Conservation (phyloP, 2,113 vertebrate genomes). For the Zingel zingel region DNA sequence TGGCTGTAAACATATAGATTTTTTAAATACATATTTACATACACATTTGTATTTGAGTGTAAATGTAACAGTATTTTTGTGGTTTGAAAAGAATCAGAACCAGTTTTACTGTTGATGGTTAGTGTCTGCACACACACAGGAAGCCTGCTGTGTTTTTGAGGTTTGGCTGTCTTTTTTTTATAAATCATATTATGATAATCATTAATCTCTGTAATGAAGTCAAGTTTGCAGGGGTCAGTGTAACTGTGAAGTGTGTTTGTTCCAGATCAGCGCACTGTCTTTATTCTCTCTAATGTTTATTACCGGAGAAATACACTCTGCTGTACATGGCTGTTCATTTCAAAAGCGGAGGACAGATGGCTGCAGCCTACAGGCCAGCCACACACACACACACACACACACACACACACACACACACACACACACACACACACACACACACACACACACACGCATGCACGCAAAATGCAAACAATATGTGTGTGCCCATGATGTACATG, state of each 20-base stretch:
- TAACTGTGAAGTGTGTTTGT: conserved; percentile 26
- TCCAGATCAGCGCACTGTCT: conserved; percentile 59
- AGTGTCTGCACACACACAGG: neutral
- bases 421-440: neutral
- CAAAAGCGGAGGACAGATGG: conserved; percentile 59
- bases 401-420: neutral
- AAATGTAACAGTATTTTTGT: neutral
- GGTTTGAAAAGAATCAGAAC: neutral
- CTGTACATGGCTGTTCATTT: conserved; percentile 47
- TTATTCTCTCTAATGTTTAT: conserved; percentile 47
- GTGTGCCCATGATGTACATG: neutral
- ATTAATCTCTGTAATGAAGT: conserved; percentile 3
- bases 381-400: conserved; percentile 7
- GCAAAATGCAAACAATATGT: conserved; percentile 11
- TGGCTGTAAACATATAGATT: neutral
- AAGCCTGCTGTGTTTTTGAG: conserved; percentile 26
- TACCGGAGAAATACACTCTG: conserved; percentile 26
- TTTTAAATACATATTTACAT: neutral
- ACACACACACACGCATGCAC: neutral
- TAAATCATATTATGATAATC: neutral
- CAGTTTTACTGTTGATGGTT: neutral
- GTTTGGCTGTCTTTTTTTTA: neutral
- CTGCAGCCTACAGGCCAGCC: conserved; percentile 51
- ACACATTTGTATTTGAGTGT: neutral
- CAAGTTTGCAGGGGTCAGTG: neutral